A percentile compares a stretch with the other conserved stretches of the same genome.
Conservation (phyloP, 2,888 invertebrate species). For the Tetragnatha montana region DNA sequence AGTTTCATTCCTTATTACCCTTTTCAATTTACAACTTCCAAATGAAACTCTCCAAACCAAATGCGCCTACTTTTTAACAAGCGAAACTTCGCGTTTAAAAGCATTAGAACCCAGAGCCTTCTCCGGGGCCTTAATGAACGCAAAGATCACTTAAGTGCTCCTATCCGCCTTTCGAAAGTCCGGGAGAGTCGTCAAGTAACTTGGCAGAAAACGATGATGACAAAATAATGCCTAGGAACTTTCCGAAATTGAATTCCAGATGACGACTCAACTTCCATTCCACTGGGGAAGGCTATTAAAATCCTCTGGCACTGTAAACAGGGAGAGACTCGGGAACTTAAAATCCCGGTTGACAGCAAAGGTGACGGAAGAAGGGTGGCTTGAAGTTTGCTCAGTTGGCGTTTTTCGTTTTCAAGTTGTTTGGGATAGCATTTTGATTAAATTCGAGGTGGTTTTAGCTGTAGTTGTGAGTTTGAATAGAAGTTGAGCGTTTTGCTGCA, state of each 20-base stretch:
- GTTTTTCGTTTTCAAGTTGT: not conserved
- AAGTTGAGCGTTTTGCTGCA: not conserved
- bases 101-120: not conserved
- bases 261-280: not conserved
- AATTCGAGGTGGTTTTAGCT: not conserved
- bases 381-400: not conserved
- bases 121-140: not conserved
- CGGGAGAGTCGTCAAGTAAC: slow-evolving; percentile 13
- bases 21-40: not conserved
- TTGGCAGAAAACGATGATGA: slow-evolving; percentile 38
- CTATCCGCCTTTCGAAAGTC: not conserved
- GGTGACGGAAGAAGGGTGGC: not conserved
- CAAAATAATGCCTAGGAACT: slow-evolving; percentile 45
- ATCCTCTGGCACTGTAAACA: not conserved
- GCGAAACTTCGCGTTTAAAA: not conserved
- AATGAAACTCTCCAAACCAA: not conserved
- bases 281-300: slow-evolving; percentile 15
- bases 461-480: not conserved
- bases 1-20: not conserved
- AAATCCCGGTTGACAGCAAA: not conserved
- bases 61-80: not conserved
- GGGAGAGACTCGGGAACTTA: not conserved
- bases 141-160: not conserved
- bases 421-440: not conserved
- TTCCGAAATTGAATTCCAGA: slow-evolving; percentile 10